phyloP scores from a whole-genome alignment of 2,113 vertebrate species.

The Paramormyrops kingsleyae region DNA sequence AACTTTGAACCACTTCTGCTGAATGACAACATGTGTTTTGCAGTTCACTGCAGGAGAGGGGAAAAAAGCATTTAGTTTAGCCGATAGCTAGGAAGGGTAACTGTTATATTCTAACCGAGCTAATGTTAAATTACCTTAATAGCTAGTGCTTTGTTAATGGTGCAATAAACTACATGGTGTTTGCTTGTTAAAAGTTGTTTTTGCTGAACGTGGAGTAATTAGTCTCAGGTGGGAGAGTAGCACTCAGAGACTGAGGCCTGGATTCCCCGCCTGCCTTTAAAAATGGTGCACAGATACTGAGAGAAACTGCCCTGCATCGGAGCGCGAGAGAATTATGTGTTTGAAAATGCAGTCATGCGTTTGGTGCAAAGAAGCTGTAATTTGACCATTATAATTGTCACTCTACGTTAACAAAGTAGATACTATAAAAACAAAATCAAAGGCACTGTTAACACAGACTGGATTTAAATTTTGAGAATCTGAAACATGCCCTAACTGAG shows the following conservation, averaged over 20 bases:
- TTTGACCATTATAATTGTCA: background rate
- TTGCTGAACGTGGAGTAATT: background rate
- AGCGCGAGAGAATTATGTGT: background rate
- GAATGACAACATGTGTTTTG: conserved; percentile 5
- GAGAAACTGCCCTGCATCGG: background rate
- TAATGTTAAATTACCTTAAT: background rate
- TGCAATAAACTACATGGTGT: background rate
- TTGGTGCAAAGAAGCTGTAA: background rate
- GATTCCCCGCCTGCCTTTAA: background rate
- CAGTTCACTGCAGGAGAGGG: background rate
- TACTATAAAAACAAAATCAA: background rate
- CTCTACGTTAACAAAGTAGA: background rate
- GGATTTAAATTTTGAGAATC: background rate
- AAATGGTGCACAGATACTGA: background rate
- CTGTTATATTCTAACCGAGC: background rate
- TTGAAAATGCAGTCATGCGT: conserved; percentile 1
- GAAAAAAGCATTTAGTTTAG: background rate
- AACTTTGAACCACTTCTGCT: background rate
- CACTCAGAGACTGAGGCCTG: background rate
- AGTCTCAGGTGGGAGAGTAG: background rate
- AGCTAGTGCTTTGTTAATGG: background rate
- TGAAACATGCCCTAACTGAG: background rate
- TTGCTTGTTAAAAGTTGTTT: background rate
- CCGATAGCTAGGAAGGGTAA: background rate
- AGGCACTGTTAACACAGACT: background rate